Conservation (phyloP, 2,888 invertebrate genomes). For the Melitaea athalia region DNA sequence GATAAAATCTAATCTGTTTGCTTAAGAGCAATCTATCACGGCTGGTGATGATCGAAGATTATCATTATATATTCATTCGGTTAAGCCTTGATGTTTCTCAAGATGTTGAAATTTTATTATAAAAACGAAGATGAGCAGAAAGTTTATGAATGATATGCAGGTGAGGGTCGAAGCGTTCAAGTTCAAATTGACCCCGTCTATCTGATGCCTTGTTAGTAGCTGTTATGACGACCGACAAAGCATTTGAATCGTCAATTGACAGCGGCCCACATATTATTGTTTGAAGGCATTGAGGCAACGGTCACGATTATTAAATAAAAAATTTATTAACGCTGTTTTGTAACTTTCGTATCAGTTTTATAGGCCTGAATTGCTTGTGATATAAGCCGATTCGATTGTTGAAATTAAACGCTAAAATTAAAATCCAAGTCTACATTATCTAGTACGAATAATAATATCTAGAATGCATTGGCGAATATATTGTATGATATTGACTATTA, state of each 20-base stretch:
- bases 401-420: conserved; percentile 15
- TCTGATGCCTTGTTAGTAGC: conserved; percentile 38
- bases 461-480: conserved; percentile 45
- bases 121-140: conserved; percentile 18
- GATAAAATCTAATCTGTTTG: conserved; percentile 29
- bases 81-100: conserved; percentile 23
- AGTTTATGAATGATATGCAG: conserved; percentile 41
- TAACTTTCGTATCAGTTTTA: not conserved
- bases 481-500: conserved; percentile 63
- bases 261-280: conserved; percentile 61
- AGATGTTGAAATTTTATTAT: conserved; percentile 20
- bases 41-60: conserved; percentile 18
- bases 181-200: conserved; percentile 50
- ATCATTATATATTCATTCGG: conserved; percentile 14
- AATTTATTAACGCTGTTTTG: not conserved
- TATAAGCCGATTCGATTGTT: not conserved
- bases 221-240: conserved; percentile 50
- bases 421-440: no score
- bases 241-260: conserved; percentile 61
- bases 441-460: conserved; percentile 23
- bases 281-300: not conserved
- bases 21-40: conserved; percentile 13
- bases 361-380: not conserved
- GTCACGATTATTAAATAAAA: not conserved
- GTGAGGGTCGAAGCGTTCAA: conserved; percentile 56